phyloP scores from a whole-genome alignment of 2,113 vertebrate species.

The Aldabrachelys gigantea region DNA sequence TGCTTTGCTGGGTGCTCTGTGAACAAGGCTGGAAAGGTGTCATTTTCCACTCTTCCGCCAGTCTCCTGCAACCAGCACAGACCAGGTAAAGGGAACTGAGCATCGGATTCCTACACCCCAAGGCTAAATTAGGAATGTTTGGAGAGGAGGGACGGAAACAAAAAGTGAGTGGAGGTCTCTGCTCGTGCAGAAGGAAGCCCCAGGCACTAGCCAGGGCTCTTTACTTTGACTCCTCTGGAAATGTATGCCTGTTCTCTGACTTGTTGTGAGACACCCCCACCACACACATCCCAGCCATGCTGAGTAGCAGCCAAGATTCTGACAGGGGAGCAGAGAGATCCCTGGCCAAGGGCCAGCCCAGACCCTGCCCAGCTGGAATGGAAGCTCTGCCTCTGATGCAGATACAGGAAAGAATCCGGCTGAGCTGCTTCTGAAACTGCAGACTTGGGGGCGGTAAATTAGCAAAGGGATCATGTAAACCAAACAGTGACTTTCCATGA shows the following conservation, averaged over 20 bases:
- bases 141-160: background rate
- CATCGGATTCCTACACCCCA: background rate
- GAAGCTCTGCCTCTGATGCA: background rate
- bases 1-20: background rate
- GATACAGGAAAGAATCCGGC: background rate
- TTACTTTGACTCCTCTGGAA: background rate
- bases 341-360: too few species aligned
- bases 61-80: background rate
- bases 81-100: background rate
- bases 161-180: background rate
- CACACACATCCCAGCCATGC: background rate
- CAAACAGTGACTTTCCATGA: background rate
- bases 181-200: background rate
- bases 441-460: background rate
- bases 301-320: background rate
- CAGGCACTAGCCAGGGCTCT: background rate
- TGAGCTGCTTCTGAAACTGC: background rate
- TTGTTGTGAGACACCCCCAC: background rate
- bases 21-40: background rate
- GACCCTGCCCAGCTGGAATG: too few species aligned
- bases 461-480: background rate
- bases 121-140: background rate
- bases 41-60: background rate
- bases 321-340: background rate
- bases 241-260: background rate